Evolutionary conservation across 2,888 invertebrate genomes (phyloP).

Genomic region (Pardosa pseudoannulata): DNA sequence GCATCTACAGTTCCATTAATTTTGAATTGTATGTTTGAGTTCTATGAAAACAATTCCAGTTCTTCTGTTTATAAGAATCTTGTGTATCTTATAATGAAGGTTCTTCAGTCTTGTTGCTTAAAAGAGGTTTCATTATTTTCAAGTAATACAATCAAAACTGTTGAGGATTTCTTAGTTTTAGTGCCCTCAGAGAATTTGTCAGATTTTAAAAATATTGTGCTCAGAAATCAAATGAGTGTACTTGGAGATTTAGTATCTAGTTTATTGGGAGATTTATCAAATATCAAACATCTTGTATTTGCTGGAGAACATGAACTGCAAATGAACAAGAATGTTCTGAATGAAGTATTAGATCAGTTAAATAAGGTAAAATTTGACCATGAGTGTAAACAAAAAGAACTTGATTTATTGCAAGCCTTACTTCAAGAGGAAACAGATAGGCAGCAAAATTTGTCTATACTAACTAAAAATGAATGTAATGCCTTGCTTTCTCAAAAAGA

Average conservation of each 20-base stretch:
- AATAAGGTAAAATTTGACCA: neutral
- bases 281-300: neutral
- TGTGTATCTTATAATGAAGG: neutral
- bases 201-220: neutral
- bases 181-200: neutral
- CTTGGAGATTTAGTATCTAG: neutral
- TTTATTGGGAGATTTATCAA: neutral
- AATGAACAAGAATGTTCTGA: neutral
- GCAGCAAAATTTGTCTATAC: neutral
- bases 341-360: neutral
- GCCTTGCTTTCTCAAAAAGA: constrained; percentile 23
- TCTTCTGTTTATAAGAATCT: neutral
- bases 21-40: constrained; percentile 12
- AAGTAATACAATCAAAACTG: neutral
- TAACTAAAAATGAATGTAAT: constrained; percentile 26
- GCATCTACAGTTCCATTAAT: constrained; percentile 9
- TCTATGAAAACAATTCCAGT: neutral
- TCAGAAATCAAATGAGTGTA: neutral
- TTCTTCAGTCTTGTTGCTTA: neutral
- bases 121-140: neutral
- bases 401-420: neutral
- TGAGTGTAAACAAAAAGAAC: neutral
- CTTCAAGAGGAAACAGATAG: constrained; percentile 17
- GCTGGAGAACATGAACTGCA: neutral
- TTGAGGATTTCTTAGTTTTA: neutral